phyloP scores from a whole-genome alignment of 2,888 invertebrate genomes.

The Lumbricus terrestris region DNA sequence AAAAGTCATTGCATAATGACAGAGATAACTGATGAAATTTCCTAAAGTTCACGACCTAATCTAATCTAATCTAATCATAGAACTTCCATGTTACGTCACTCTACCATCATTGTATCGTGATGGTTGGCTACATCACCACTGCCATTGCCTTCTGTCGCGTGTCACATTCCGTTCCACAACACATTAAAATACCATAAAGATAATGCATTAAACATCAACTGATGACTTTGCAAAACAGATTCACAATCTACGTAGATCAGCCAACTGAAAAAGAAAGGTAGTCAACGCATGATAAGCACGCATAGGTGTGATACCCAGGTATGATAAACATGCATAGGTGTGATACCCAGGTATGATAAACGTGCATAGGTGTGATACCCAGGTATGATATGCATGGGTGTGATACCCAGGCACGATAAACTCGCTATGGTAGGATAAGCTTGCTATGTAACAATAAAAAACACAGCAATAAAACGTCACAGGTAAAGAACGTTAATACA shows the following conservation, averaged over 20 bases:
- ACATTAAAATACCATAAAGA: background rate
- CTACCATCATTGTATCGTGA: too few relatives aligned
- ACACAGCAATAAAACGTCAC: background rate
- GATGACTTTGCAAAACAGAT: background rate
- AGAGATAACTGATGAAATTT: background rate
- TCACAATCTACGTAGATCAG: background rate
- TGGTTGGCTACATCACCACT: too few relatives aligned
- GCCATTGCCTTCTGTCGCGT: too few relatives aligned
- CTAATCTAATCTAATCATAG: background rate
- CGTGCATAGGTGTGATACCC: background rate
- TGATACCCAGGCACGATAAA: background rate
- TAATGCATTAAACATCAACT: background rate
- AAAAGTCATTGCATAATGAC: slow-evolving; percentile 29
- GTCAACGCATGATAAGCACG: background rate
- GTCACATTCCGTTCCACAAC: too few relatives aligned
- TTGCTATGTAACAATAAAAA: too few relatives aligned
- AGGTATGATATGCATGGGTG: background rate
- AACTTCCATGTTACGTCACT: background rate
- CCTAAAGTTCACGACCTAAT: background rate
- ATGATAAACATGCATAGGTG: background rate
- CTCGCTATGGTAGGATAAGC: too few relatives aligned
- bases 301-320: background rate
- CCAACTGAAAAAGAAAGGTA: background rate
- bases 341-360: background rate
- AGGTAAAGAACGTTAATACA: background rate